These are phyloP conservation scores for Diachasmimorpha longicaudata DNA, from an alignment of 1,140 invertebrate species.

Conservation along the genomic window DNA sequence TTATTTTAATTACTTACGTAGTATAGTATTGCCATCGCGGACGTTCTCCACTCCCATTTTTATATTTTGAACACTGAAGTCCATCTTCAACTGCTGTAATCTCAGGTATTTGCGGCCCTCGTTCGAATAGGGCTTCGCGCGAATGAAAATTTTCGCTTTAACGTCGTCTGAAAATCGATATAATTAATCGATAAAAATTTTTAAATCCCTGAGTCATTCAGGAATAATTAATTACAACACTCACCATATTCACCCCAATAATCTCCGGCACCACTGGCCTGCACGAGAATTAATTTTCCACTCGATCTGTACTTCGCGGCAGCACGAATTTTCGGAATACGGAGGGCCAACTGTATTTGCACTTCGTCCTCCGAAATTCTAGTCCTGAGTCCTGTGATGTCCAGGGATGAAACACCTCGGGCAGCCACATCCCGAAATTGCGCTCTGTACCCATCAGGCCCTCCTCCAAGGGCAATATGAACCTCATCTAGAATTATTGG, in stretches of 20 bases:
- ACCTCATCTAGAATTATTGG: conserved; percentile 80
- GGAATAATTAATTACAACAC: too few species aligned
- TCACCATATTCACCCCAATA: conserved; percentile 87
- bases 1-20: conserved; percentile 68
- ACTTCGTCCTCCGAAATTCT: conserved; percentile 66
- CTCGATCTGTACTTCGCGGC: conserved; percentile 78
- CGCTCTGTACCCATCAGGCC: conserved; percentile 79
- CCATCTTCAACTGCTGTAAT: conserved; percentile 78
- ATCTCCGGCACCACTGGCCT: conserved; percentile 80
- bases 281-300: conserved; percentile 77
- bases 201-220: not conserved
- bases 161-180: conserved; percentile 71
- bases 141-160: conserved; percentile 82
- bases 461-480: conserved; percentile 76
- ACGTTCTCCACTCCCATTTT: conserved; percentile 84
- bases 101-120: conserved; percentile 70
- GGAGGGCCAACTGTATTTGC: conserved; percentile 79
- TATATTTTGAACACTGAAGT: conserved; percentile 80
- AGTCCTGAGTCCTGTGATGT: conserved; percentile 74
- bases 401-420: conserved; percentile 77
- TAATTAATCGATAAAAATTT: not conserved
- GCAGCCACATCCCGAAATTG: conserved; percentile 80
- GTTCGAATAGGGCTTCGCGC: conserved; percentile 68
- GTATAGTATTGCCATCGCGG: conserved; percentile 77
- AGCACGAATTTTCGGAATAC: conserved; percentile 77